Conservation (phyloP, 2,888 invertebrate genomes). For the Apamea epomidion region DNA sequence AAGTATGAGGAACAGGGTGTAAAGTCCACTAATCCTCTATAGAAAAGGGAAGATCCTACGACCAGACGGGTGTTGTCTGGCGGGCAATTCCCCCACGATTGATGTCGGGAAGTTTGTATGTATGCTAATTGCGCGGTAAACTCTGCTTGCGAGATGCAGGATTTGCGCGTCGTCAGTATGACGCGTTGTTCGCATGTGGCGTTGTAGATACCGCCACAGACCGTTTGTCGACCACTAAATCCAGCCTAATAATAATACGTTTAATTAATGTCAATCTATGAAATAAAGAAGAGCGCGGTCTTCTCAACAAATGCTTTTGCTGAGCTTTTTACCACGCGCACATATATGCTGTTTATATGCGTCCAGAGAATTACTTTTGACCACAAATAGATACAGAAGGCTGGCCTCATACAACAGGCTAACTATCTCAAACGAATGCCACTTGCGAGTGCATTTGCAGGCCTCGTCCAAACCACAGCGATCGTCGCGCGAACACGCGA, state of each 20-base stretch:
- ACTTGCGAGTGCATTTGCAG: background rate
- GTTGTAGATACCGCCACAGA: no score
- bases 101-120: no score
- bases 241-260: background rate
- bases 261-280: background rate
- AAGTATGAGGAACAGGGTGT: no score
- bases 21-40: no score
- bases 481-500: background rate
- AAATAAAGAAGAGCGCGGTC: background rate
- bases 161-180: no score
- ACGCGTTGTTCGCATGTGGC: no score
- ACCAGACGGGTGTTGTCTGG: no score
- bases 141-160: no score
- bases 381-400: background rate
- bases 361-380: background rate
- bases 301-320: slow-evolving; percentile 1
- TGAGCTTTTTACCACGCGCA: background rate
- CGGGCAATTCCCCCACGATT: no score
- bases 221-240: no score
- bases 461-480: background rate
- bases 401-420: background rate
- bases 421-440: background rate
- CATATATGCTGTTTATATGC: background rate
- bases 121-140: no score
- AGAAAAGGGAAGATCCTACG: no score